Evolutionary conservation across 2,113 vertebrate genomes (phyloP).

Genomic region (Bambusicola thoracicus): DNA sequence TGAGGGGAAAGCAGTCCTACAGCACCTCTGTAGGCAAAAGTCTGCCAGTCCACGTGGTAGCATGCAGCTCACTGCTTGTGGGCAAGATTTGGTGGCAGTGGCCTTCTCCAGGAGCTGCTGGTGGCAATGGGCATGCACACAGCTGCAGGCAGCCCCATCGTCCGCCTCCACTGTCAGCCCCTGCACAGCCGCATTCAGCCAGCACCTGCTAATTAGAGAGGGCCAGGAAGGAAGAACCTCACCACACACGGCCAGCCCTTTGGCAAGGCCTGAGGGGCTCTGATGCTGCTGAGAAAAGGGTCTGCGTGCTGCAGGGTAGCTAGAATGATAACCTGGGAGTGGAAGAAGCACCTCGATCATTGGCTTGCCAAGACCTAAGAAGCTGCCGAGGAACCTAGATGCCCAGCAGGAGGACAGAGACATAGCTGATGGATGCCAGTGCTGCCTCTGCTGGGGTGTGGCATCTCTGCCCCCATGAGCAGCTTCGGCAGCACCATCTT

Average conservation of each 20-base stretch:
- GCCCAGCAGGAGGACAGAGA: neutral
- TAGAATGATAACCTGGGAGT: neutral
- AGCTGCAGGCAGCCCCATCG: neutral
- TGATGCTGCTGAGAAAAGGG: neutral
- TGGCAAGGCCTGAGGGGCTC: neutral
- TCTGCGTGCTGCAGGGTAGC: neutral
- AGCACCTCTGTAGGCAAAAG: neutral
- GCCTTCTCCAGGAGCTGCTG: neutral
- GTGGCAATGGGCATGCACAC: fast-evolving
- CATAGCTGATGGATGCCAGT: neutral
- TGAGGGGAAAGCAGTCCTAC: neutral
- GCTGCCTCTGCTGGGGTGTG: fast-evolving
- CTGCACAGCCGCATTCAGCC: neutral
- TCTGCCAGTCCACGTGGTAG: neutral
- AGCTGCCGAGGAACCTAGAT: neutral
- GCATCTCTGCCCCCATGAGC: neutral
- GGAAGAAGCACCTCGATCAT: neutral
- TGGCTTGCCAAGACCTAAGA: neutral
- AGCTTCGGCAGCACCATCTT: neutral
- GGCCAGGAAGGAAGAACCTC: neutral
- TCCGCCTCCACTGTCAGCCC: neutral
- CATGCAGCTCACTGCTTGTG: neutral
- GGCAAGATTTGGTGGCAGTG: neutral
- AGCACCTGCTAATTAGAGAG: neutral
- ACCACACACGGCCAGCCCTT: neutral